Evolutionary conservation across 2,797 vertebrate genomes (phyloP).

Genomic region (Australoheros facetus): DNA sequence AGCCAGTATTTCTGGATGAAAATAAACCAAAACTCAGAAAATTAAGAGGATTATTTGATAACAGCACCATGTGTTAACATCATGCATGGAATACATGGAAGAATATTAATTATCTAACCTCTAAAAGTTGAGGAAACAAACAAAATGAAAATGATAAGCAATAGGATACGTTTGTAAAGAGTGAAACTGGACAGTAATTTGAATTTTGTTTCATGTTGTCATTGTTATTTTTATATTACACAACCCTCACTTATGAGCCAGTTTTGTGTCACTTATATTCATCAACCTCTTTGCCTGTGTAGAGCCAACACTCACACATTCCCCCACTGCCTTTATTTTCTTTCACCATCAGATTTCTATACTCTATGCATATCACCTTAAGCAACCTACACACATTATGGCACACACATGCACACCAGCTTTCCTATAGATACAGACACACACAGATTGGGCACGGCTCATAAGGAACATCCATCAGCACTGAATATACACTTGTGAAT

Average conservation of each 20-base stretch:
- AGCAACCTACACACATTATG: constrained; percentile 49
- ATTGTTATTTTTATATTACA: constrained; percentile 56
- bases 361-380: constrained; percentile 43
- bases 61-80: constrained; percentile 24
- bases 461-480: constrained; percentile 69
- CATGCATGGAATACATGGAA: constrained; percentile 31
- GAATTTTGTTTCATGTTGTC: constrained; percentile 32
- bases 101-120: constrained; percentile 52
- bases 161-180: constrained; percentile 26
- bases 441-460: constrained; percentile 40
- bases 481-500: constrained; percentile 71
- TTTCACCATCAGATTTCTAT: constrained; percentile 36
- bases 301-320: constrained; percentile 36
- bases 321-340: constrained; percentile 37
- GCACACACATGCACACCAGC: constrained; percentile 13
- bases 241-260: constrained; percentile 33
- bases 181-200: constrained; percentile 50
- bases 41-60: constrained; percentile 27
- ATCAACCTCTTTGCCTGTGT: constrained; percentile 41
- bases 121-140: constrained; percentile 32
- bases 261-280: constrained; percentile 29
- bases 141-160: constrained; percentile 45
- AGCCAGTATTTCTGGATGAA: background rate
- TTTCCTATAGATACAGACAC: constrained; percentile 22
- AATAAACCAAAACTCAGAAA: constrained; percentile 17